Conservation (phyloP, 2,113 vertebrate species). For the Dunckerocampus dactyliophorus region DNA sequence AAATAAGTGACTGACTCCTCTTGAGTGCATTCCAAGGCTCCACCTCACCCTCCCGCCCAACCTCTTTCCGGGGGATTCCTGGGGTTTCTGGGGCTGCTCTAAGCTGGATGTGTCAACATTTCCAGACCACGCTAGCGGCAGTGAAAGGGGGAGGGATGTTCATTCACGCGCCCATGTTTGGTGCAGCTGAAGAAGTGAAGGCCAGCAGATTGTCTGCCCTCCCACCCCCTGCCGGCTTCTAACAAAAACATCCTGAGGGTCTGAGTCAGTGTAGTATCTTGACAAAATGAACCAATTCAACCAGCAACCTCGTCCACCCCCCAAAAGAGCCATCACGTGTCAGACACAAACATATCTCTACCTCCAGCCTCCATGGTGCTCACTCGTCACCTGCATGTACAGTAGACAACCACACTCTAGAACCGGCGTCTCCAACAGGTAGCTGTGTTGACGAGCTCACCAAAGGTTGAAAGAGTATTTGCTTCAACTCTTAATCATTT, state of each 20-base stretch:
- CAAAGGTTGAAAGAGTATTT: too few relatives aligned
- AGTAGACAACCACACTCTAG: too few relatives aligned
- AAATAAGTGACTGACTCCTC: slow-evolving; percentile 76
- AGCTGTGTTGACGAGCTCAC: too few relatives aligned
- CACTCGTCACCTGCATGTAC: too few relatives aligned
- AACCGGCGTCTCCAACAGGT: too few relatives aligned
- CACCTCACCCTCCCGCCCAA: slow-evolving; percentile 60
- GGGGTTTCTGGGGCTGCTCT: slow-evolving; percentile 63
- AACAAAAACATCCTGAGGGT: slow-evolving; percentile 68
- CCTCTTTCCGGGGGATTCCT: slow-evolving; percentile 70
- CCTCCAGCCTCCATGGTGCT: too few relatives aligned
- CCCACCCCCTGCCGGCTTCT: slow-evolving; percentile 9
- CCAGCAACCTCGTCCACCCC: slow-evolving; percentile 27
- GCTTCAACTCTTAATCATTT: too few relatives aligned
- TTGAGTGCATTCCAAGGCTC: slow-evolving; percentile 75
- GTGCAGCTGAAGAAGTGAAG: slow-evolving; percentile 28
- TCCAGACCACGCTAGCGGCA: slow-evolving; percentile 52
- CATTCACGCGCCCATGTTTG: slow-evolving; percentile 45
- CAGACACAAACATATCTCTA: slow-evolving; percentile 12
- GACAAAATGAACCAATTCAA: slow-evolving; percentile 34
- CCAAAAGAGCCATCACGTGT: not conserved
- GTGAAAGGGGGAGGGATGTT: slow-evolving; percentile 9
- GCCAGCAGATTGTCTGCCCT: slow-evolving; percentile 10
- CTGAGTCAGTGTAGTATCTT: slow-evolving; percentile 25
- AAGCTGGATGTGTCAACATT: slow-evolving; percentile 60